These are phyloP conservation scores for Machimus rusticus DNA, from an alignment of 2,888 invertebrate genomes.

Conservation along the genomic window DNA sequence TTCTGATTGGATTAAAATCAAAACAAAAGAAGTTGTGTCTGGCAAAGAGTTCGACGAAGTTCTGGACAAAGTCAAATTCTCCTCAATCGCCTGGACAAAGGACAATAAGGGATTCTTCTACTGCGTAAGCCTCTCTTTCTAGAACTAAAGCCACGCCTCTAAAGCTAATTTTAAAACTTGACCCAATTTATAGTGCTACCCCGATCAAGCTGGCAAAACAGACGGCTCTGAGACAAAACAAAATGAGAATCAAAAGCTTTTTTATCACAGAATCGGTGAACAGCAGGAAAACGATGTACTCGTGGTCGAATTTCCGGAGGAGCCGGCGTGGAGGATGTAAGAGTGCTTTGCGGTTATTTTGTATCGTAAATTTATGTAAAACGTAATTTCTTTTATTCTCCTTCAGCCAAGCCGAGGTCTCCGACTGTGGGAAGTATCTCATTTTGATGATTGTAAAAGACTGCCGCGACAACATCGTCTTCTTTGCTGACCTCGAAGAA, in stretches of 20 bases:
- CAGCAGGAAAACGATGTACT: conserved; percentile 85
- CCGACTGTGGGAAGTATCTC: conserved; percentile 91
- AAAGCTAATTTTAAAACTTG: background rate
- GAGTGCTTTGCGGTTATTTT: conserved; percentile 20
- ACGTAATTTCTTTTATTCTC: background rate
- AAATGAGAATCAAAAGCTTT: conserved; percentile 91
- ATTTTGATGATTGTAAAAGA: conserved; percentile 84
- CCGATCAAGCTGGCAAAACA: conserved; percentile 80
- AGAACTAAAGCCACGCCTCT: background rate
- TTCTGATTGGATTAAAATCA: conserved; percentile 95
- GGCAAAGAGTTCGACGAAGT: conserved; percentile 87
- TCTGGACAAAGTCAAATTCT: conserved; percentile 92
- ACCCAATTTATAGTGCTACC: conserved; percentile 71
- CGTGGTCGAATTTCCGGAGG: conserved; percentile 87
- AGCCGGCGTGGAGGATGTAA: conserved; percentile 91
- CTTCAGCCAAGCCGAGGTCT: conserved; percentile 81
- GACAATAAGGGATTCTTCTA: conserved; percentile 96
- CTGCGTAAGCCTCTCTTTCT: conserved; percentile 67
- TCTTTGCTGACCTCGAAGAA: conserved; percentile 79
- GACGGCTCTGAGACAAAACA: conserved; percentile 92
- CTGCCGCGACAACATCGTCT: conserved; percentile 90
- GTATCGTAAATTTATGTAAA: background rate
- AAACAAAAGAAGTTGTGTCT: conserved; percentile 75
- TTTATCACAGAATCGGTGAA: conserved; percentile 89
- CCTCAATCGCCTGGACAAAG: conserved; percentile 91